Evolutionary conservation across 1,140 invertebrate genomes (phyloP), one percentile per base, ranked within the genome.

Genomic region (Drosophila parabipectinata): DNA sequence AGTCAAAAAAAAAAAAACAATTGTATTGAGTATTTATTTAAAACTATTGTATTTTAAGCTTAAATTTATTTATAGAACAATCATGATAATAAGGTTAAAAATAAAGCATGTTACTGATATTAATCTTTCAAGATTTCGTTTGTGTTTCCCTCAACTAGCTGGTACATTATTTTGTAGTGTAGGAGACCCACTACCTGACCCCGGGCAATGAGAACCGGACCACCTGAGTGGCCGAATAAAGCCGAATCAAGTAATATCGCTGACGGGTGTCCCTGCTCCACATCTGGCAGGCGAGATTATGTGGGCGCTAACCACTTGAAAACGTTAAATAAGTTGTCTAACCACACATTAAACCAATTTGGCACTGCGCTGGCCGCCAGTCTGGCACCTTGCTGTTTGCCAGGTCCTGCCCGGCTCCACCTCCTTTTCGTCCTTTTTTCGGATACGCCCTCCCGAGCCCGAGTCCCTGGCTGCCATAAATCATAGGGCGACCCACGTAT

Each of bases 291-390:
- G 44, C 28, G 28, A 32, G 45, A 44, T 55, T 53, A 56, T 52
- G 68, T 61, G 48, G 57, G 60, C 67, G 82, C 71, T 66, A 83
- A 77, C 84, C 84, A 88, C 84, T 89, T 89, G 78, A 87, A 87
- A 88, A 87, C 79, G 82, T 88, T 83, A 88, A 88, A 88, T 88
- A 88, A 88, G 83, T 88, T 88, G 83, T 88, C 79, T 88, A 88
- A 88, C 83, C 83, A 73, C 83, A 88, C 79, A 88, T 88, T 88
- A 88, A 89, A 88, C 83, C 83, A 79, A 88, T 87, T 87, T 87
- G 81, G 81, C 81, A 79, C 76, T 79, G 69, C 78, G 67, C 78
- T 72, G 77, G 64, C 66, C 59, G 78, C 58, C 82, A 64, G 78
- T 55, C 79, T 88, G 82, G 82, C 82, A 85, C 82, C 82, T 87